phyloP scores from a whole-genome alignment of 2,797 vertebrate species.

The Delichon dasypus region DNA sequence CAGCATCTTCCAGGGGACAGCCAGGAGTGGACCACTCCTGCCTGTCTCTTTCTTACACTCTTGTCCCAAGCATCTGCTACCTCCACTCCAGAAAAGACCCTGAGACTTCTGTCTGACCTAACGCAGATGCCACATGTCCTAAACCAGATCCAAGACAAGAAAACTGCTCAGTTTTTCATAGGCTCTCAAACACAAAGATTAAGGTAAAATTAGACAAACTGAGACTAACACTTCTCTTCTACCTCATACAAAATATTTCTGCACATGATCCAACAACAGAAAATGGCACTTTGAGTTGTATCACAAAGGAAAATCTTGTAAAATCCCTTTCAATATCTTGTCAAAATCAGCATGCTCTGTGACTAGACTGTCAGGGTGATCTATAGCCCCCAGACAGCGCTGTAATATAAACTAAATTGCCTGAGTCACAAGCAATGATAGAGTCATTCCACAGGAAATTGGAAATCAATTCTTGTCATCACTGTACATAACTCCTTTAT shows the following conservation, averaged over 20 bases:
- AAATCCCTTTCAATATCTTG: constrained; percentile 72
- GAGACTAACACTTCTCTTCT: background rate
- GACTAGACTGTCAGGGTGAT: constrained; percentile 88
- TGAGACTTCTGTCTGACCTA: background rate
- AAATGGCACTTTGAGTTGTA: background rate
- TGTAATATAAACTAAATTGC: constrained; percentile 89
- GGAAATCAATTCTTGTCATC: constrained; percentile 97
- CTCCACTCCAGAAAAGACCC: background rate
- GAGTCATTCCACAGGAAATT: constrained; percentile 92
- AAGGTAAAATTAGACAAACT: background rate
- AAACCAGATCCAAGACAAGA: background rate
- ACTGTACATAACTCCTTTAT: constrained; percentile 84
- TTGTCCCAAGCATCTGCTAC: background rate
- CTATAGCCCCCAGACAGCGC: constrained; percentile 79
- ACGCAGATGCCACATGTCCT: background rate
- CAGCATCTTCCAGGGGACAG: background rate
- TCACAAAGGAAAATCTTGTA: constrained; percentile 50
- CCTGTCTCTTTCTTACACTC: background rate
- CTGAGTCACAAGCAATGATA: constrained; percentile 87
- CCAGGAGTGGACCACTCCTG: background rate
- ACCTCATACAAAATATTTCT: background rate
- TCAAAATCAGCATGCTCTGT: constrained; percentile 76
- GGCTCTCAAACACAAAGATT: background rate
- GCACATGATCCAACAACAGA: background rate
- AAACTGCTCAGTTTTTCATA: background rate